A percentile compares a stretch with the other conserved stretches of the same genome.
Evolutionary conservation across 2,888 invertebrate species (phyloP).

Genomic region (Erebia palarica): DNA sequence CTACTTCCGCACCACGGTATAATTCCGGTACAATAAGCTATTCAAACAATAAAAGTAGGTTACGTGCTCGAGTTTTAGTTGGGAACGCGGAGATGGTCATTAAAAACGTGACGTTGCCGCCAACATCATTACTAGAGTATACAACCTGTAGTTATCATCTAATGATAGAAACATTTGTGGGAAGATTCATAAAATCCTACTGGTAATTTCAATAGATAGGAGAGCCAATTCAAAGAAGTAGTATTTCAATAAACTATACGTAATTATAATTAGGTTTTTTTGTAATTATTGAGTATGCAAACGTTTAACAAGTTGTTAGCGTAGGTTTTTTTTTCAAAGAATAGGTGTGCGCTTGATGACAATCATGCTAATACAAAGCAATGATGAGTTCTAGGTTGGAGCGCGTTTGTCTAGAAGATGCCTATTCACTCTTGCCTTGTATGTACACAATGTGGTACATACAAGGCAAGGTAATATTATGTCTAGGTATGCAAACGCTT

Average conservation of each 20-base stretch:
- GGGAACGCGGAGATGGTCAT: conserved; percentile 32
- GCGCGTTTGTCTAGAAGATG: too few species aligned
- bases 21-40: conserved; percentile 40
- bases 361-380: too few species aligned
- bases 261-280: background rate
- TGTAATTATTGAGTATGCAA: background rate
- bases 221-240: background rate
- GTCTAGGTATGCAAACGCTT: too few species aligned
- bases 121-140: conserved; percentile 15
- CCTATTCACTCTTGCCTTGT: too few species aligned
- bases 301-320: too few species aligned
- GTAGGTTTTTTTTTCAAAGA: too few species aligned
- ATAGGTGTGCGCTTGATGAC: too few species aligned
- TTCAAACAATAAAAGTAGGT: conserved; percentile 43
- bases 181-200: background rate
- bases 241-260: background rate
- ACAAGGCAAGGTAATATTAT: too few species aligned
- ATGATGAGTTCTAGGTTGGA: too few species aligned
- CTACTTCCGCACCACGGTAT: conserved; percentile 37
- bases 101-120: conserved; percentile 28
- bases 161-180: conserved; percentile 4
- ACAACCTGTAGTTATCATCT: background rate
- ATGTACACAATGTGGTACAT: too few species aligned
- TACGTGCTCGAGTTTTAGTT: conserved; percentile 35
- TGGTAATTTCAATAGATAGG: too few species aligned